A percentile compares a stretch with the other conserved stretches of the same genome.
phyloP scores from a whole-genome alignment of 92 coral and sea anemone genomes.

The Porites rus region DNA sequence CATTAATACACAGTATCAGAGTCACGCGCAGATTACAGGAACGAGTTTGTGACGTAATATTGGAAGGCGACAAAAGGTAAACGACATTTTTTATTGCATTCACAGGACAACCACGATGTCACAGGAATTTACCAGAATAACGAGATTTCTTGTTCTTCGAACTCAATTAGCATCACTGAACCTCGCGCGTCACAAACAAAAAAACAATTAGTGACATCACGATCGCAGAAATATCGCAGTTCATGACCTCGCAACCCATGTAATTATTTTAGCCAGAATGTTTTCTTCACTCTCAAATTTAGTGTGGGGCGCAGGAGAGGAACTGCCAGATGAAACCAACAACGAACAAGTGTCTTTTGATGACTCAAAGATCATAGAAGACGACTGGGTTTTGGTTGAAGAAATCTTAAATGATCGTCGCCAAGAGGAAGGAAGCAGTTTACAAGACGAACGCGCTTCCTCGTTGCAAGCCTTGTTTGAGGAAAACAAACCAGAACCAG shows the following conservation, averaged over 20 bases:
- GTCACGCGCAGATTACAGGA: too few species aligned
- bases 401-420: constrained; percentile 19
- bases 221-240: neutral
- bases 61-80: too few species aligned
- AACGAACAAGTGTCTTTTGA: constrained; percentile 36
- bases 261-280: constrained; percentile 26
- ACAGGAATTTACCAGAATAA: too few species aligned
- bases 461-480: constrained; percentile 32
- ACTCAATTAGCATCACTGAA: neutral
- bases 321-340: constrained; percentile 18
- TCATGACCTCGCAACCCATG: neutral
- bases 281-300: constrained; percentile 74
- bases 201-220: constrained; percentile 14
- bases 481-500: constrained; percentile 22
- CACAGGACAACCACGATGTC: too few species aligned
- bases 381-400: constrained; percentile 96
- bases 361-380: constrained; percentile 78
- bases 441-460: neutral
- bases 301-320: constrained; percentile 71
- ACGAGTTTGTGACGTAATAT: too few species aligned
- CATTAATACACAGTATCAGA: too few species aligned
- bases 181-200: constrained; percentile 15
- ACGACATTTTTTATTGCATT: too few species aligned
- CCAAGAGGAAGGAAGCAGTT: constrained; percentile 6
- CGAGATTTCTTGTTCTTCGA: neutral